Percentiles rank a stretch among this genome's conserved stretches.
phyloP scores from a whole-genome alignment of 2,888 invertebrate genomes.

The Philereme transversata region DNA sequence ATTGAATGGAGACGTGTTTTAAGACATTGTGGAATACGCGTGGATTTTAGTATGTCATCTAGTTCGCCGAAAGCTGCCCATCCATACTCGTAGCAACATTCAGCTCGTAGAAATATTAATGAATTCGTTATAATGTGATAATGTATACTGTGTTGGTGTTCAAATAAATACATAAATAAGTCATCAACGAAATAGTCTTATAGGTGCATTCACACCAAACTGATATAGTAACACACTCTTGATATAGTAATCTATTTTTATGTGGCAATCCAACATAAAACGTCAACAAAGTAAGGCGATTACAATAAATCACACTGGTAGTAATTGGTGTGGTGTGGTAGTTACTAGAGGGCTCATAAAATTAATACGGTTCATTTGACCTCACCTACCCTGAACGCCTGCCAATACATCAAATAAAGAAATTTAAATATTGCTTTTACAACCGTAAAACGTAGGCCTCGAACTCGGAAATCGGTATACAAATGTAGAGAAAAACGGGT shows the following conservation, averaged over 20 bases:
- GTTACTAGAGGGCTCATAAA: constrained; percentile 41
- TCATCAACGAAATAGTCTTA: too few species aligned
- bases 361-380: constrained; percentile 45
- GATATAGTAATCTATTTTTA: background rate
- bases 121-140: too few species aligned
- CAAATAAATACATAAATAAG: too few species aligned
- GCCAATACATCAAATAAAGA: constrained; percentile 42
- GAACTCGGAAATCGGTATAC: constrained; percentile 1
- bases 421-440: constrained; percentile 42
- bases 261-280: constrained; percentile 18
- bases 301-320: constrained; percentile 33
- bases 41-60: too few species aligned
- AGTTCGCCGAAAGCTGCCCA: too few species aligned
- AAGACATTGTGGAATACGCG: too few species aligned
- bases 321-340: constrained; percentile 29
- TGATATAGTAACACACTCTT: too few species aligned
- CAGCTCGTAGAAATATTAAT: too few species aligned
- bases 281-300: constrained; percentile 28
- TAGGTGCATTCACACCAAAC: too few species aligned
- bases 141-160: too few species aligned
- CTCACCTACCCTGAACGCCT: constrained; percentile 38
- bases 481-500: constrained; percentile 14
- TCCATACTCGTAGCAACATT: too few species aligned
- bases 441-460: constrained; percentile 13
- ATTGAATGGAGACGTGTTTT: too few species aligned